These are phyloP conservation scores for Hybos culiciformis DNA, from an alignment of 2,888 invertebrate species.

Conservation along the genomic window DNA sequence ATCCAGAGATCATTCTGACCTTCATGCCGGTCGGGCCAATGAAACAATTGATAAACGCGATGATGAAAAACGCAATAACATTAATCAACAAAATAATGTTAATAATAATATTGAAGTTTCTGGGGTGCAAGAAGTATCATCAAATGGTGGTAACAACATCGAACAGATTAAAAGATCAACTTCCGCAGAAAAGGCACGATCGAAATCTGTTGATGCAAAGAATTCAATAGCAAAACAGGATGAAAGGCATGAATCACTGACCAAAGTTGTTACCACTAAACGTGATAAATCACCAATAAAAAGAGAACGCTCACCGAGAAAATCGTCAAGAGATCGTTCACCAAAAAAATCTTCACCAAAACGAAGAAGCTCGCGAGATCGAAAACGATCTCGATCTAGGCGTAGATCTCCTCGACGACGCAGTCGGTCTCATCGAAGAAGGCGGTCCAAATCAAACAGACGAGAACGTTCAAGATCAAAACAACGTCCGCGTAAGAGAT, in stretches of 20 bases:
- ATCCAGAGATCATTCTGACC: too few relatives aligned
- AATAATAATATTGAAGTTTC: neutral
- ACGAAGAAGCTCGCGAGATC: slow-evolving; percentile 20
- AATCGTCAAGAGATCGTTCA: slow-evolving; percentile 26
- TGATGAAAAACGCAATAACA: slow-evolving; percentile 28
- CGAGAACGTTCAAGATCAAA: slow-evolving; percentile 14
- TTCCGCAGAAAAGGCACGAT: slow-evolving; percentile 34
- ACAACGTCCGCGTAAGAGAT: slow-evolving; percentile 11
- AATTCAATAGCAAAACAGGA: slow-evolving; percentile 8
- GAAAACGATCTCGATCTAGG: slow-evolving; percentile 21
- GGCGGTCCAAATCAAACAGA: slow-evolving; percentile 19
- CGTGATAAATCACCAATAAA: slow-evolving; percentile 24
- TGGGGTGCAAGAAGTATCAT: neutral
- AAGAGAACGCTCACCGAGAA: slow-evolving; percentile 22
- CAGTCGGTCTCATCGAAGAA: slow-evolving; percentile 20
- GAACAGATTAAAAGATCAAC: slow-evolving; percentile 19
- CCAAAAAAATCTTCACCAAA: slow-evolving; percentile 18
- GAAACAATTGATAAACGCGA: slow-evolving; percentile 29
- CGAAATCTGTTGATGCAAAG: slow-evolving; percentile 27
- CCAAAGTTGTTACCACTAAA: slow-evolving; percentile 12
- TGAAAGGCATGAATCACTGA: slow-evolving; percentile 11
- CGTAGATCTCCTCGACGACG: slow-evolving; percentile 17
- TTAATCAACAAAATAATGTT: slow-evolving; percentile 18
- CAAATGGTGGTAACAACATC: slow-evolving; percentile 13
- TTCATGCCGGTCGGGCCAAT: neutral